phyloP scores from a whole-genome alignment of 2,113 vertebrate species.

The Rhinopithecus roxellana region DNA sequence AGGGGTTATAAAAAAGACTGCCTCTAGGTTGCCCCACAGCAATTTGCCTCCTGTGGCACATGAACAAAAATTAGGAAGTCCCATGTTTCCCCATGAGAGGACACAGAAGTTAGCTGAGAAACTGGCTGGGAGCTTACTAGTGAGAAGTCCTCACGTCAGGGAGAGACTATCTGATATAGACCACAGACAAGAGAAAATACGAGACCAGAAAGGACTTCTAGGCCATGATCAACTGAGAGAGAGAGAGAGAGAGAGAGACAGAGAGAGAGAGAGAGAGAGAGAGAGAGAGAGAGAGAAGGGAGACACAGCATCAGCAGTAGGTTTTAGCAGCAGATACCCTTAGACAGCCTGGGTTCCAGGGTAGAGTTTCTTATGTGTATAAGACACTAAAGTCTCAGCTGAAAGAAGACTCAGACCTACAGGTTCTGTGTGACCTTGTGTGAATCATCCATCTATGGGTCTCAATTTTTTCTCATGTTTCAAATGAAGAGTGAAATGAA shows the following conservation, averaged over 20 bases:
- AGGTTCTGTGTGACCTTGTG: background rate
- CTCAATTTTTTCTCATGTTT: background rate
- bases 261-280: background rate
- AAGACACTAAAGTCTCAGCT: background rate
- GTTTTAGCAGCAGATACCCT: background rate
- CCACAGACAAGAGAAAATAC: background rate
- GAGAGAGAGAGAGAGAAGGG: background rate
- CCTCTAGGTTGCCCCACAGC: background rate
- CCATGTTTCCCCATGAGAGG: background rate
- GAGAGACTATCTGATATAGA: background rate
- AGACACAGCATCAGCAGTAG: background rate
- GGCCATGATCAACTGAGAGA: background rate
- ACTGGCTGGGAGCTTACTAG: background rate
- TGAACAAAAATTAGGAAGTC: background rate
- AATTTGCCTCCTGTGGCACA: background rate
- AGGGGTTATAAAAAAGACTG: background rate
- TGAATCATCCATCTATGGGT: background rate
- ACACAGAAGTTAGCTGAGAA: background rate
- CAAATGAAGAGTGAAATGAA: background rate
- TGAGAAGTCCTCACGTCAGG: background rate
- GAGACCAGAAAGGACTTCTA: background rate
- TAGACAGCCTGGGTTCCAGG: background rate
- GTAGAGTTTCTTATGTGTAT: background rate
- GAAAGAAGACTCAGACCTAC: background rate
- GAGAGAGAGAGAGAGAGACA: background rate